Evolutionary conservation across 1,140 invertebrate species (phyloP).

Genomic region (Globodera rostochiensis): DNA sequence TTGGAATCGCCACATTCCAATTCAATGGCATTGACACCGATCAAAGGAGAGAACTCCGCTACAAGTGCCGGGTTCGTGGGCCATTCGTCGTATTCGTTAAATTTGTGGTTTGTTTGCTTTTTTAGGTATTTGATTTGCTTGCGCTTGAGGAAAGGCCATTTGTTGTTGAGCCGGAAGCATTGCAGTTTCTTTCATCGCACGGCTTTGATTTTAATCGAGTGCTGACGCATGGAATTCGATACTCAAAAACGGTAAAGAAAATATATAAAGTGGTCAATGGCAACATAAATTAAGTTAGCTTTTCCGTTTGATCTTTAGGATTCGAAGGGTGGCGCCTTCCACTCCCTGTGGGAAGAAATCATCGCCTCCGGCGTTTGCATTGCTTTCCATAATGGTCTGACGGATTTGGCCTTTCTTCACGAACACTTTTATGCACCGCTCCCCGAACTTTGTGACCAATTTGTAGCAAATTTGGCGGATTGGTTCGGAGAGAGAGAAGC

Average conservation of each 20-base stretch:
- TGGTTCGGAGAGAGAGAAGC: slow-evolving; percentile 30
- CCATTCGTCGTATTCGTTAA: slow-evolving; percentile 12
- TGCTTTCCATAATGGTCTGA: slow-evolving; percentile 52
- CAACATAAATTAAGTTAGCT: background rate
- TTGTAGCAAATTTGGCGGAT: slow-evolving; percentile 44
- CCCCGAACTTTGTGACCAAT: slow-evolving; percentile 37
- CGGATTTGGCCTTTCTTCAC: slow-evolving; percentile 52
- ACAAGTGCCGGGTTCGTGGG: slow-evolving; percentile 34
- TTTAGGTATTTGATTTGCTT: slow-evolving; percentile 42
- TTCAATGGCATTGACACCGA: slow-evolving; percentile 8
- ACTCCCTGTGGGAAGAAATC: slow-evolving; percentile 44
- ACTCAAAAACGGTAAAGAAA: slow-evolving; percentile 28
- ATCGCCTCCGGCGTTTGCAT: slow-evolving; percentile 41
- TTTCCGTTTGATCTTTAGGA: background rate
- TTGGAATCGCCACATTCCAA: slow-evolving; percentile 40
- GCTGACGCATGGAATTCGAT: slow-evolving; percentile 32
- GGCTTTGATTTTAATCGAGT: slow-evolving; percentile 46
- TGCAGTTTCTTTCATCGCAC: slow-evolving; percentile 38
- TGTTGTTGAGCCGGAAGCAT: slow-evolving; percentile 42
- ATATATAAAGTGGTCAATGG: background rate
- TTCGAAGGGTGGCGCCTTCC: slow-evolving; percentile 9
- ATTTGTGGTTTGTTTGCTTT: background rate
- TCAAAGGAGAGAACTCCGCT: background rate
- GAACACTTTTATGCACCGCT: slow-evolving; percentile 51
- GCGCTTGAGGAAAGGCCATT: slow-evolving; percentile 35